Evolutionary conservation across 2,888 invertebrate genomes (phyloP).

Genomic region (Palloptera scutellata): DNA sequence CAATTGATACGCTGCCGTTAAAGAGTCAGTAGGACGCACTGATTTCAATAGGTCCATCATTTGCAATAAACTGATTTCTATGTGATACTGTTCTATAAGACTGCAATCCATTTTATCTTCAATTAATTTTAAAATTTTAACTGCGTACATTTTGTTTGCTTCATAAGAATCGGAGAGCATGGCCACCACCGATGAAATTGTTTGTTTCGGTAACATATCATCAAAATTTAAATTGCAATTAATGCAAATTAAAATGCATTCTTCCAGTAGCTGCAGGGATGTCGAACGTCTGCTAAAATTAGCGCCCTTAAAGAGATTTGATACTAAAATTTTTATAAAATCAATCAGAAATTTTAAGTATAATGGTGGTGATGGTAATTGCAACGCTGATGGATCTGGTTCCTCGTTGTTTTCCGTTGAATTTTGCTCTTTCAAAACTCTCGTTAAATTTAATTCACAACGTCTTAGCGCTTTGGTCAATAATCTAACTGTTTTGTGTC

Average conservation of each 20-base stretch:
- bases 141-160: conserved; percentile 74
- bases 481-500: conserved; percentile 69
- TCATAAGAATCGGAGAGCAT: conserved; percentile 81
- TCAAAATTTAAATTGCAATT: conserved; percentile 46
- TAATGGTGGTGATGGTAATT: conserved; percentile 26
- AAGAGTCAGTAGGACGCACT: conserved; percentile 77
- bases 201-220: conserved; percentile 55
- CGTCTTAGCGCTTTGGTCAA: conserved; percentile 72
- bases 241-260: conserved; percentile 49
- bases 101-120: conserved; percentile 39
- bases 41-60: conserved; percentile 69
- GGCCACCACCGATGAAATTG: conserved; percentile 53
- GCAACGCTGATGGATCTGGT: neutral
- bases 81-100: conserved; percentile 34
- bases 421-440: conserved; percentile 42
- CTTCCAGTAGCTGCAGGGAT: conserved; percentile 68
- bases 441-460: conserved; percentile 65
- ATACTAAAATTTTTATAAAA: conserved; percentile 67
- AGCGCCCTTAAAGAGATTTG: conserved; percentile 70
- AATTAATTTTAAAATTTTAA: conserved; percentile 67
- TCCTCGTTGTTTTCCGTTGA: conserved; percentile 7
- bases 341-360: conserved; percentile 66
- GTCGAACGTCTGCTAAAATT: conserved; percentile 71
- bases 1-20: conserved; percentile 77
- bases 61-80: conserved; percentile 39